Conservation (phyloP, 2,888 invertebrate genomes). For the Drosophila siamana region DNA sequence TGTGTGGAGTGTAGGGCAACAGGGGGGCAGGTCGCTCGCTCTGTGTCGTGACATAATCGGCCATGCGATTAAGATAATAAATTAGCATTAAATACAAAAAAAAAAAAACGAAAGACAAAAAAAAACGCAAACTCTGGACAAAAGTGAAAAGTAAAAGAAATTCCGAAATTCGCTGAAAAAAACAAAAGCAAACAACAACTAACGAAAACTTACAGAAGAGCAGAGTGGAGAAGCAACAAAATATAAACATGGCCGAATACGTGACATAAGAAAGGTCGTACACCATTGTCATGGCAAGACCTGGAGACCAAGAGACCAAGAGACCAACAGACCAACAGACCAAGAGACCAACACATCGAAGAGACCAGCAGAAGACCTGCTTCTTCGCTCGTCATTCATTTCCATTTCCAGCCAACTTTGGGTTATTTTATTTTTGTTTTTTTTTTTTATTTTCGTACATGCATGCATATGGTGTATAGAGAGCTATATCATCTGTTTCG, state of each 20-base stretch:
- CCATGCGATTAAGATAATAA: slow-evolving; percentile 39
- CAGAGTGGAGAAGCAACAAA: neutral
- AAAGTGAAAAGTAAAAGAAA: slow-evolving; percentile 68
- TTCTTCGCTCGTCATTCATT: slow-evolving; percentile 29
- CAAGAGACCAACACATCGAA: slow-evolving; percentile 42
- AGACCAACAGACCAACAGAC: slow-evolving; percentile 29
- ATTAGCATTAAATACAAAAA: slow-evolving; percentile 48
- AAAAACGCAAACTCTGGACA: slow-evolving; percentile 32
- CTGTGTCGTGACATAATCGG: slow-evolving; percentile 68
- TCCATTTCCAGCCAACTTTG: slow-evolving; percentile 37
- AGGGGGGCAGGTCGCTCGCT: neutral
- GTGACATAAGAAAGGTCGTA: slow-evolving; percentile 69
- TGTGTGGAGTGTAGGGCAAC: too few species aligned
- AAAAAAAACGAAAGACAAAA: neutral
- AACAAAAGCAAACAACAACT: neutral
- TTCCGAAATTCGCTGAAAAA: slow-evolving; percentile 40
- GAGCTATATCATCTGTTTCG: slow-evolving; percentile 13
- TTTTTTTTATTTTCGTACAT: neutral
- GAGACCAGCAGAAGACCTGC: slow-evolving; percentile 22
- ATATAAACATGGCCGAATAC: slow-evolving; percentile 36
- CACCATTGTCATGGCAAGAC: slow-evolving; percentile 49
- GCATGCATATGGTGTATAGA: neutral
- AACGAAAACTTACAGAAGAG: slow-evolving; percentile 14
- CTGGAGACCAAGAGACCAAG: slow-evolving; percentile 43
- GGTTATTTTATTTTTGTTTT: slow-evolving; percentile 9